Conservation (phyloP, 2,113 vertebrate genomes). For the Aythya baeri region DNA sequence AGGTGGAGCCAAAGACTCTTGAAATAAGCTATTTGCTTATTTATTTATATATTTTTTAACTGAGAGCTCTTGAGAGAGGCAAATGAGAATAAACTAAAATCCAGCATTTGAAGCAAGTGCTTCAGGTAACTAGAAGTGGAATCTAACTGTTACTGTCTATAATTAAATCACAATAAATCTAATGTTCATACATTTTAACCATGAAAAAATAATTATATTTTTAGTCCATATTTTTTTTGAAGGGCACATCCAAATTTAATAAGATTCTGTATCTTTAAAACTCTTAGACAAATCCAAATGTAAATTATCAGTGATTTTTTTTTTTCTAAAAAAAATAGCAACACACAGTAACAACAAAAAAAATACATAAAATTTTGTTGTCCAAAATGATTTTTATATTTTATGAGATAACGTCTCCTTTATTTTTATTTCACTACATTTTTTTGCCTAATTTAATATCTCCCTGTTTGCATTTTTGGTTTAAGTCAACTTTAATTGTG, state of each 20-base stretch:
- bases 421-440: background rate
- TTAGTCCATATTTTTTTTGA: slow-evolving; percentile 29
- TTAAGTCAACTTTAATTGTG: background rate
- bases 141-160: slow-evolving; percentile 24
- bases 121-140: slow-evolving; percentile 51
- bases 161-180: slow-evolving; percentile 1
- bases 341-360: background rate
- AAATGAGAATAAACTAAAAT: slow-evolving; percentile 6
- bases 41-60: background rate
- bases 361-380: no score
- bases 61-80: background rate
- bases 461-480: background rate
- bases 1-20: slow-evolving; percentile 76
- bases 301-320: rapidly evolving
- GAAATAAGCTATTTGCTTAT: background rate
- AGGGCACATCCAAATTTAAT: background rate
- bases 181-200: slow-evolving; percentile 31
- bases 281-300: background rate
- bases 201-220: slow-evolving; percentile 10
- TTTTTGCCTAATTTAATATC: background rate
- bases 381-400: background rate
- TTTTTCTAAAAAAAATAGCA: background rate
- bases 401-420: background rate
- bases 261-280: slow-evolving; percentile 13
- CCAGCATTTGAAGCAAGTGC: background rate